phyloP scores from a whole-genome alignment of 2,797 vertebrate genomes.

The Molossus alvarezi region DNA sequence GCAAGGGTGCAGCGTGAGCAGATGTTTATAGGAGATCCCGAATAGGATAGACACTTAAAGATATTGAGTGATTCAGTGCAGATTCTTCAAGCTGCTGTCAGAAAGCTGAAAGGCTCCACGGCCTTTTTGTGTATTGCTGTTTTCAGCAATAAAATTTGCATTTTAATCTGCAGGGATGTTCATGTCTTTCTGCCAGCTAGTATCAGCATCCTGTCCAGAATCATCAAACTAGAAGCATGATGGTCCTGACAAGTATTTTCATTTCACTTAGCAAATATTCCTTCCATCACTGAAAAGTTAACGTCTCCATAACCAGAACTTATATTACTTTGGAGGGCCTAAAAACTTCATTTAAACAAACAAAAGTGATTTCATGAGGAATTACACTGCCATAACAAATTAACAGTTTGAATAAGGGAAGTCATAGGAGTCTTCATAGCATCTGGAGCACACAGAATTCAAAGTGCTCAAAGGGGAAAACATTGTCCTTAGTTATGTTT shows the following conservation, averaged over 20 bases:
- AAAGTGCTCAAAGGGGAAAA: conserved; percentile 57
- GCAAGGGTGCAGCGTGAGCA: background rate
- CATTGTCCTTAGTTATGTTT: conserved; percentile 8
- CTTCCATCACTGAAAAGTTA: conserved; percentile 66
- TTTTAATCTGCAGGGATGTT: conserved; percentile 80
- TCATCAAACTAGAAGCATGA: conserved; percentile 67
- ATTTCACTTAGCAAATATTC: conserved; percentile 76
- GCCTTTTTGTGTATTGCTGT: conserved; percentile 64
- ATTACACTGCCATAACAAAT: conserved; percentile 72
- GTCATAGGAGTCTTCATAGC: background rate
- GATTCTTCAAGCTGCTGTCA: conserved; percentile 69
- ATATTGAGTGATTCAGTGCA: conserved; percentile 60
- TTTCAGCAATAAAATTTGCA: conserved; percentile 82
- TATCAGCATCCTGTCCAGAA: conserved; percentile 72
- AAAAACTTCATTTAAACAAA: conserved; percentile 78
- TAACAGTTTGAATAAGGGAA: conserved; percentile 68
- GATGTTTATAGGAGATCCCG: conserved; percentile 48
- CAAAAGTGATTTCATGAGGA: conserved; percentile 72
- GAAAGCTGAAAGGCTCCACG: conserved; percentile 62
- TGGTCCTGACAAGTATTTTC: conserved; percentile 67
- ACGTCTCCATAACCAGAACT: conserved; percentile 67
- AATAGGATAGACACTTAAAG: conserved; percentile 68
- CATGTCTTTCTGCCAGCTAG: conserved; percentile 61
- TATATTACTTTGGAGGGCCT: conserved; percentile 66
- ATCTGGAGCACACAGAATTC: conserved; percentile 69